A percentile compares a stretch with the other conserved stretches of the same genome.
Evolutionary conservation across 2,888 invertebrate genomes (phyloP).

Genomic region (Criorhina ranunculi): DNA sequence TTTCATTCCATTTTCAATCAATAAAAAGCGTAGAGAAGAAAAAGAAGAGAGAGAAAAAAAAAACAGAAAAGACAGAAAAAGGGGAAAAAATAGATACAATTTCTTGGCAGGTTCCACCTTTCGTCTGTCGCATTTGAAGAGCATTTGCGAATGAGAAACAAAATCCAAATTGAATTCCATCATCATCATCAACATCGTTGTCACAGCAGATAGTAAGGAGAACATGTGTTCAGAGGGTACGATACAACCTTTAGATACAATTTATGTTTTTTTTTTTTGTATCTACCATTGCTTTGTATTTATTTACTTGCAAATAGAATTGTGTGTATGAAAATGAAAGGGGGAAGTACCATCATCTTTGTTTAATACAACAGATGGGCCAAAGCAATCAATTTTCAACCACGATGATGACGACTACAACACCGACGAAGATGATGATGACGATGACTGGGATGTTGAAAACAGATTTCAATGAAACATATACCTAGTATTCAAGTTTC

Average conservation of each 20-base stretch:
- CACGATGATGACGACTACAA: constrained; percentile 40
- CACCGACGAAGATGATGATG: constrained; percentile 12
- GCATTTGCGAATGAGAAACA: constrained; percentile 59
- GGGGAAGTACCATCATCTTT: constrained; percentile 59
- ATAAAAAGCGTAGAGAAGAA: constrained; percentile 45
- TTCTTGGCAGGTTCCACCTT: constrained; percentile 43
- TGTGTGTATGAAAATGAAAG: constrained; percentile 36
- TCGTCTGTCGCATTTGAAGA: constrained; percentile 24
- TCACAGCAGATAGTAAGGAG: constrained; percentile 29
- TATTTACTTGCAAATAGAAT: constrained; percentile 49
- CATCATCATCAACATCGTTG: constrained; percentile 62
- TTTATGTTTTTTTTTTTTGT: not conserved
- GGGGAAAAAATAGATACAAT: constrained; percentile 19
- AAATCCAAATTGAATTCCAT: constrained; percentile 74
- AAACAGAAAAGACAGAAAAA: not conserved
- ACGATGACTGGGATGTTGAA: constrained; percentile 43
- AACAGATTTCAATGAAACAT: constrained; percentile 47
- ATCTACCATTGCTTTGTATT: constrained; percentile 7
- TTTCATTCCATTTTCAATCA: constrained; percentile 69
- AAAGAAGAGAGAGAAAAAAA: constrained; percentile 33
- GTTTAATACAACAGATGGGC: constrained; percentile 72
- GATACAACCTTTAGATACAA: constrained; percentile 20
- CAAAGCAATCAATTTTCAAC: constrained; percentile 73
- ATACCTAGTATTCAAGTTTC: constrained; percentile 35
- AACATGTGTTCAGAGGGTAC: constrained; percentile 57